Evolutionary conservation across 2,113 vertebrate species (phyloP), one percentile per base, ranked within the genome.

Genomic region (Thryonomys swinderianus): DNA sequence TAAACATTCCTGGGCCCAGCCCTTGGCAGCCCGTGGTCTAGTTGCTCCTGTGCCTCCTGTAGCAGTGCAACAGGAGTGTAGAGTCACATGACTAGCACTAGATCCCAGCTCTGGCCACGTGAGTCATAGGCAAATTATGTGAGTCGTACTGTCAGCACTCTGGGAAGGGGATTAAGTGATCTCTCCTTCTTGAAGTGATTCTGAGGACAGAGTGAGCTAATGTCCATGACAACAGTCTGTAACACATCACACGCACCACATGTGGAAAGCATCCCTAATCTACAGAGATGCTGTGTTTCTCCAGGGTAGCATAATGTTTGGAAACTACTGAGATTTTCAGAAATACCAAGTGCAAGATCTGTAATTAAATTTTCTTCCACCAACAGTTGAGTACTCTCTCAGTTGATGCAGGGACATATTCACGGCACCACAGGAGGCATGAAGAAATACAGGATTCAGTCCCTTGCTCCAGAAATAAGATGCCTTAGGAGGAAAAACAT

Each of bases 381-480:
- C 62, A 85, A 80, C 74, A 86, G 34, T 42, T 64, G 30, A 40
- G 37, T 53, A 11, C 40, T 88, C 62, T 40, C 87, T 84, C 42
- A n/a, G 21, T 27, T 57, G 55, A 92, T 30, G 12, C 55, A 88
- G 0, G 10, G 45, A 45, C 59, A 7, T 23, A 16, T 6, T 11
- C 62, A 64, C n/a, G 62, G 69, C 53, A 85, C 11, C n/a, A 6
- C 32, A 45, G 79, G 42, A 84, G 18, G 85, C 51, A 59, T 1
- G 69, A 83, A 66, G 21, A 32, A 91, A 93, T 64, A 74, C 7
- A 64, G 62, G 32, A 21, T 18, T 85, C 69, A 37, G n/a, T 51
- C 12, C 37, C 82, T 67, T 66, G 37, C 16, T 86, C 76, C 51
- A 90, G 48, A 94, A 94, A 87, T 61, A n/a, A 79, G 84, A 95